Evolutionary conservation across 2,888 invertebrate genomes (phyloP), one percentile per base, ranked within the genome.

Genomic region (Platycnemis pennipes): DNA sequence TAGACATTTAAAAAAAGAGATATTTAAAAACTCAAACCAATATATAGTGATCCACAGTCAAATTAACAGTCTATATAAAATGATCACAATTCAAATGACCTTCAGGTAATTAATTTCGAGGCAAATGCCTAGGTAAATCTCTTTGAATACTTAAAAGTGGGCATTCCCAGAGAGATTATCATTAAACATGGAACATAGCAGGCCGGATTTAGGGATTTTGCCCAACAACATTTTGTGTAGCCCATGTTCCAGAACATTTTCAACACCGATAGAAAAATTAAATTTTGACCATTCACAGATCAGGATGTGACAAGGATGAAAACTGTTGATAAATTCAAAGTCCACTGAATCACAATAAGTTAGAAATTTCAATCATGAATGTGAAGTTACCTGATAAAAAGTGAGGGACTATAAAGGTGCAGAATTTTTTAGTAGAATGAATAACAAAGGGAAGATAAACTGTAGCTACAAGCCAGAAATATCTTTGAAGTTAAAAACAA

Each of bases 151-250:
- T 63, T 26, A 16, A 0, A 3, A 26, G 42, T 63, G 16, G 44
- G 91, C 91, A 91, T 69, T 63, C 91, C 91, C 91, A 44, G 63
- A 91, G 46, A 87, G 45, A 91, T 45, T 45, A 63, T 44, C 44
- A 63, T 63, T 87, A 91, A 63, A 91, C 91, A 91, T 91, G 91
- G 91, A 91, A 91, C 91, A 91, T 63, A 44, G 56, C 63, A 91
- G 45, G 91, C 91, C 91, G 91, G 91, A 91, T 91, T 91, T 91
- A 91, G 91, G 91, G 91, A 91, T 91, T 91, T 63, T 91, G n/a
- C 45, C 42, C 63, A 0, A n/a, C 1, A 77, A 63, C 53, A 69
- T 44, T 7, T 44, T 44, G 69, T 44, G 56, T 91, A 44, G 42
- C 63, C 91, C 91, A 91, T 91, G 91, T 91, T 56, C 91, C 91